Conservation (phyloP, 2,113 vertebrate genomes). For the Eudyptes chrysolophus region DNA sequence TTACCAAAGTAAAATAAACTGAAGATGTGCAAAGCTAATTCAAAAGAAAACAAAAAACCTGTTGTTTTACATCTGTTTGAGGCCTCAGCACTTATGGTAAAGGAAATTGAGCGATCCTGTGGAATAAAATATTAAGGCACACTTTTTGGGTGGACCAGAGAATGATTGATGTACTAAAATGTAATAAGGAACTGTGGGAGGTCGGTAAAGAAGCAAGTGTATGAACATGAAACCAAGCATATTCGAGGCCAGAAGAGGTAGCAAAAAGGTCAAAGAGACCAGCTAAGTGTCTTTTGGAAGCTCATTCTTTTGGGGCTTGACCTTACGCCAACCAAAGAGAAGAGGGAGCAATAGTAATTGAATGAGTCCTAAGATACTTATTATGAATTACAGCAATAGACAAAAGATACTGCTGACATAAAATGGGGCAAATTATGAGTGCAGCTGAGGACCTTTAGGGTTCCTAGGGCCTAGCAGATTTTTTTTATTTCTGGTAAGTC, state of each 20-base stretch:
- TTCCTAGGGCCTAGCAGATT: background rate
- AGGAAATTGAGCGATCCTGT: background rate
- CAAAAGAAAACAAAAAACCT: background rate
- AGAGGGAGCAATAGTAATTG: background rate
- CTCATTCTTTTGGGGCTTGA: background rate
- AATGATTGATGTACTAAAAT: background rate
- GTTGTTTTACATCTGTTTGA: background rate
- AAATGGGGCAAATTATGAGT: background rate
- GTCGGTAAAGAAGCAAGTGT: background rate
- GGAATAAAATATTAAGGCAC: background rate
- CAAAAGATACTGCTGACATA: background rate
- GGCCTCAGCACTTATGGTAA: background rate
- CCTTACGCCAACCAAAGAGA: background rate
- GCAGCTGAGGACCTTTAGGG: background rate
- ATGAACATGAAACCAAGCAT: background rate
- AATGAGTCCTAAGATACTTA: background rate
- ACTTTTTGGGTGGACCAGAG: background rate
- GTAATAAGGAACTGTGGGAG: background rate
- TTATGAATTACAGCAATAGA: background rate
- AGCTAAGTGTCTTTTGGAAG: background rate
- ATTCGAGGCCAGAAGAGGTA: background rate
- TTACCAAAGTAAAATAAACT: background rate
- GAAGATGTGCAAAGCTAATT: background rate
- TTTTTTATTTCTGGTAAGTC: constrained; percentile 47
- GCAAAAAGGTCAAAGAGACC: background rate